A percentile compares a stretch with the other conserved stretches of the same genome.
Conservation (phyloP, 2,797 vertebrate genomes). For the Urosaurus nigricauda region DNA sequence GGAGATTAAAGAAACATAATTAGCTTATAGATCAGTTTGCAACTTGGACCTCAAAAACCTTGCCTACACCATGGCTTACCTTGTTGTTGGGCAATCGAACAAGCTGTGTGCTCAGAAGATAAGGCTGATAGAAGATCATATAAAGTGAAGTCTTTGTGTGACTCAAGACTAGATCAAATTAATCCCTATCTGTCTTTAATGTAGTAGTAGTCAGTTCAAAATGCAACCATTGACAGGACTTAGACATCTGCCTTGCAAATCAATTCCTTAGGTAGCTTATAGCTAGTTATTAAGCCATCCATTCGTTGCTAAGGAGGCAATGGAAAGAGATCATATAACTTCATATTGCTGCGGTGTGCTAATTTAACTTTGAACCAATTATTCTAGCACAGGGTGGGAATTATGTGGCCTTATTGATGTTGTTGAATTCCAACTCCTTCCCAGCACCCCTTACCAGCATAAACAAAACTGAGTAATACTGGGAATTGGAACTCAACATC, state of each 20-base stretch:
- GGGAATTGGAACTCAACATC: too few species aligned
- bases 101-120: background rate
- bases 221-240: background rate
- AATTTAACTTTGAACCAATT: background rate
- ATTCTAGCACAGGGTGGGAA: background rate
- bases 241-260: background rate
- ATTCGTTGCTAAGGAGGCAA: background rate
- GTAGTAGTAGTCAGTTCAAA: background rate
- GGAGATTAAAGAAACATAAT: background rate
- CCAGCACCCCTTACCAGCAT: too few species aligned
- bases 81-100: background rate
- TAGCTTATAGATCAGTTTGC: background rate
- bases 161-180: background rate
- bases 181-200: background rate
- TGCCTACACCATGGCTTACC: background rate
- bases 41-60: background rate
- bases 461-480: too few species aligned
- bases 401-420: too few species aligned
- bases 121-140: background rate
- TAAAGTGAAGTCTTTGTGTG: background rate
- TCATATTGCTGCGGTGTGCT: background rate
- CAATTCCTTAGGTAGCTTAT: background rate
- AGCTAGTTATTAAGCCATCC: conserved; percentile 5
- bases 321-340: background rate
- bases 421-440: background rate